Conservation (phyloP, 1,140 invertebrate species). For the Archivesica marissinica region DNA sequence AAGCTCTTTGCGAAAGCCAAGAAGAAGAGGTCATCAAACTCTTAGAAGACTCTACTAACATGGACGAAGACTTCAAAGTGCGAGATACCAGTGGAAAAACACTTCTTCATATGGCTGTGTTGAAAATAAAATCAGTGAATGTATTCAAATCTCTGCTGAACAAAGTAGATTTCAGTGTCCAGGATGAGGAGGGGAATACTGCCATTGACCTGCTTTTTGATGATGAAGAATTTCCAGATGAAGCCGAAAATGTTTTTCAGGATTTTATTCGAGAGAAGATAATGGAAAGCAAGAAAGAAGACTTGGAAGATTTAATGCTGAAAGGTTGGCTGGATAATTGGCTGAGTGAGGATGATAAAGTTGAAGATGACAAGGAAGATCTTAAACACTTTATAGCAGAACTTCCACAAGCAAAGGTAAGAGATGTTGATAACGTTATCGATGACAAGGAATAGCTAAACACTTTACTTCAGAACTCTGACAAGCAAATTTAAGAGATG, state of each 20-base stretch:
- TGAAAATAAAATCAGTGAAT: conserved; percentile 47
- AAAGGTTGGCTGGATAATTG: conserved; percentile 67
- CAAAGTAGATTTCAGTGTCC: conserved; percentile 58
- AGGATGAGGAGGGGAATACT: conserved; percentile 66
- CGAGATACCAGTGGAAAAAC: conserved; percentile 63
- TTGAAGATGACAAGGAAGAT: conserved; percentile 51
- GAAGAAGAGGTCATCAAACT: conserved; percentile 55
- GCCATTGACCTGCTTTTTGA: conserved; percentile 67
- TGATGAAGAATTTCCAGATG: conserved; percentile 47
- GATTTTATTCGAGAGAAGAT: conserved; percentile 58
- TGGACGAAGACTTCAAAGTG: conserved; percentile 46
- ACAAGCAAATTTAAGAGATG: too few species aligned
- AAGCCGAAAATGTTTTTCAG: conserved; percentile 54
- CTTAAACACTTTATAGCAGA: conserved; percentile 59
- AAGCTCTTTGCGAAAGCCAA: conserved; percentile 33
- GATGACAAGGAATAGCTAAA: too few species aligned
- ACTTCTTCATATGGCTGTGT: conserved; percentile 66
- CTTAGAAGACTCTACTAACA: conserved; percentile 65
- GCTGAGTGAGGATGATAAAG: conserved; percentile 22
- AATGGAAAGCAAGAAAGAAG: conserved; percentile 48
- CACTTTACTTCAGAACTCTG: too few species aligned
- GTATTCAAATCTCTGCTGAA: conserved; percentile 69
- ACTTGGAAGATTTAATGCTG: conserved; percentile 58
- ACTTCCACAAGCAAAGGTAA: conserved; percentile 63
- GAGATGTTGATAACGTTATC: neutral